Conservation (phyloP, 2,113 vertebrate species). For the Lethenteron camtschaticum region DNA sequence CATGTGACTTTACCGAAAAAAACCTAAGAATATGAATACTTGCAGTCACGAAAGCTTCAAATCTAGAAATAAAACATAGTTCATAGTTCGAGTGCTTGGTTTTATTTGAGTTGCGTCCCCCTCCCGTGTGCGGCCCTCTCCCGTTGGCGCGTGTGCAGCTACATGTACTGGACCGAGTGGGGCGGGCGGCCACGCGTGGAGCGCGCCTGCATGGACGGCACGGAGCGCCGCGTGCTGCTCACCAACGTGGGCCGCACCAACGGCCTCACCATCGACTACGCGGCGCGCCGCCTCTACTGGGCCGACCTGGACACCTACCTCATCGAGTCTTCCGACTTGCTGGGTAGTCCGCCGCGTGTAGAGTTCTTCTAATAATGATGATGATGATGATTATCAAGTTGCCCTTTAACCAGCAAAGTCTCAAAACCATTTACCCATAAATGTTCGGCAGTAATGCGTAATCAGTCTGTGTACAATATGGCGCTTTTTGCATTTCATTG, state of each 20-base stretch:
- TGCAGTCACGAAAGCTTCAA: too few species aligned
- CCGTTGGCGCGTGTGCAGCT: slow-evolving; percentile 17
- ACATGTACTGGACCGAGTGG: slow-evolving; percentile 97
- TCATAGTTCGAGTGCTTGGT: not conserved
- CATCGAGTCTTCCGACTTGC: slow-evolving; percentile 88
- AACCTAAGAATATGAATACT: not conserved
- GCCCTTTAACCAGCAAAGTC: too few species aligned
- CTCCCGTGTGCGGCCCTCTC: slow-evolving; percentile 10
- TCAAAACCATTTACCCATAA: not conserved
- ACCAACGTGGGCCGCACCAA: slow-evolving; percentile 76
- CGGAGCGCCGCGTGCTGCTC: slow-evolving; percentile 52
- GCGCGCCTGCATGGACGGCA: slow-evolving; percentile 74
- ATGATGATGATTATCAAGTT: too few species aligned
- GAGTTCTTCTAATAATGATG: too few species aligned
- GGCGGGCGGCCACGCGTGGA: slow-evolving; percentile 86
- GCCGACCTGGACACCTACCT: slow-evolving; percentile 81
- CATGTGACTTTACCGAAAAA: too few species aligned
- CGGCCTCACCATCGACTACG: slow-evolving; percentile 79
- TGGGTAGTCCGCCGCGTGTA: slow-evolving; percentile 28
- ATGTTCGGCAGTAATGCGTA: not conserved
- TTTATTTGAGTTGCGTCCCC: not conserved
- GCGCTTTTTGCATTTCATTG: too few species aligned
- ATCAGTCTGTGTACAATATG: too few species aligned
- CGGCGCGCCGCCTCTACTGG: slow-evolving; percentile 78
- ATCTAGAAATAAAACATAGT: not conserved